Evolutionary conservation across 2,888 invertebrate species (phyloP).

Genomic region (Apamea crenata): DNA sequence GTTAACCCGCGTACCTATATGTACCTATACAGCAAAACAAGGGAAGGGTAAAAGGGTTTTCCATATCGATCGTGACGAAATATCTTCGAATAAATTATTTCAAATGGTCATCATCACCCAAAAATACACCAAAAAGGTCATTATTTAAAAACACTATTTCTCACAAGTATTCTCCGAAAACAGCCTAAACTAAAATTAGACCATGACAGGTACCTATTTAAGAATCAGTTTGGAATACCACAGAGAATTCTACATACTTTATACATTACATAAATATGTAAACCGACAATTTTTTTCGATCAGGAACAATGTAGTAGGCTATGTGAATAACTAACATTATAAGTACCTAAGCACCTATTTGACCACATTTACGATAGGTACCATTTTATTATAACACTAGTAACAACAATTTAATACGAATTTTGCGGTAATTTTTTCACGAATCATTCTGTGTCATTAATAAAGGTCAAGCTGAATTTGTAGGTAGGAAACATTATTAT

Average conservation of each 20-base stretch:
- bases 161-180: slow-evolving; percentile 21
- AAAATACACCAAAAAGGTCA: slow-evolving; percentile 33
- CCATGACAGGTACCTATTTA: slow-evolving; percentile 34
- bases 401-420: slow-evolving; percentile 10
- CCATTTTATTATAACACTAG: neutral
- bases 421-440: slow-evolving; percentile 20
- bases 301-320: neutral
- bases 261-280: slow-evolving; percentile 12
- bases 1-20: no score
- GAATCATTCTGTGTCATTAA: slow-evolving; percentile 12
- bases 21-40: neutral
- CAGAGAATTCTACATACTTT: slow-evolving; percentile 19
- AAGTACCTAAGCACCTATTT: neutral
- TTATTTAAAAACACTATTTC: neutral
- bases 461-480: slow-evolving; percentile 12
- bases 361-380: neutral
- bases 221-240: slow-evolving; percentile 17
- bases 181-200: slow-evolving; percentile 40
- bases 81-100: no score
- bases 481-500: neutral
- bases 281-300: neutral
- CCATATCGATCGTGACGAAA: neutral
- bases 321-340: neutral
- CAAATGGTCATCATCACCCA: slow-evolving; percentile 34
- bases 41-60: neutral